Evolutionary conservation across 2,888 invertebrate genomes (phyloP), one percentile per base, ranked within the genome.

Genomic region (Drosophila birchii): DNA sequence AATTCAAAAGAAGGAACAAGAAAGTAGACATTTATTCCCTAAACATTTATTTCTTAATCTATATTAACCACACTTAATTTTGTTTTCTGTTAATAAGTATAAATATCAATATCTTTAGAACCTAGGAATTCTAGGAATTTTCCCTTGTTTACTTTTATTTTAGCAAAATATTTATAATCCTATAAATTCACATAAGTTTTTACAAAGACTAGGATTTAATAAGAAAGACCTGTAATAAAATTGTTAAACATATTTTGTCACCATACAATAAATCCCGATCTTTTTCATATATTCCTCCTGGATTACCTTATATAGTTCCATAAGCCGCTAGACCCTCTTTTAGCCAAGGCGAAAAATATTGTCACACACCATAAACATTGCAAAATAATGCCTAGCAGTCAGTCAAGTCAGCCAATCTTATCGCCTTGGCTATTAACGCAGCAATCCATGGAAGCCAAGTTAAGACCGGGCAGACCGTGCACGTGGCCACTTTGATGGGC

Each of bases 371-470:
- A 63, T 62, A 51, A 56, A 53, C 78, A 57, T 41, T 38, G 43
- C 43, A 54, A 64, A 62, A 68, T 63, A 59, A 49, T 55, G 63
- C 53, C 61, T 36, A 44, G 54, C 68, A 53, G 58, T 64, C 61
- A 60, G 74, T 70, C 47, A 68, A 60, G 74, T 60, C 47, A 66
- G 75, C 47, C 74, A 81, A 75, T 80, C 86, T 84, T 87, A 84
- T 84, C 84, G 82, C 57, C 8, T 14, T 18, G 69, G 72, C 84
- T 82, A 87, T 84, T 84, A 84, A 84, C 88, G 86, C 84, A 69
- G 56, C 82, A 81, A 85, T 82, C 73, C 74, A 34, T 41, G 71
- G 82, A 87, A 85, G 82, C 87, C 82, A 81, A 71, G 60, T 74
- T 82, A 81, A 85, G 88, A 63, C 87, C 78, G 66, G 61, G 66